phyloP scores from a whole-genome alignment of 2,797 vertebrate species.

The Chrysolophus pictus region DNA sequence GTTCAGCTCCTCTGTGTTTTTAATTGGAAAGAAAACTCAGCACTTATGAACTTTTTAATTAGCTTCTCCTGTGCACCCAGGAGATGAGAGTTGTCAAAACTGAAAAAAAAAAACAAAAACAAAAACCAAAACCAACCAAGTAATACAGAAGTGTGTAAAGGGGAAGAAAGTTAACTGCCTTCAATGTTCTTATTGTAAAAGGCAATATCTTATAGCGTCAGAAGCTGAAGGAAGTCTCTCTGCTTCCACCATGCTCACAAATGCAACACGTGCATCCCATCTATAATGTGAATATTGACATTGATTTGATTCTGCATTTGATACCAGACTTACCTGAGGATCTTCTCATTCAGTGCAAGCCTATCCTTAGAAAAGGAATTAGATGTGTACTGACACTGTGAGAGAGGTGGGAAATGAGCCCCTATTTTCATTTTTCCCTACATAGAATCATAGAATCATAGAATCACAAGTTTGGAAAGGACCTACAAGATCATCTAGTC shows the following conservation, averaged over 20 bases:
- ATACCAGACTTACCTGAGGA: background rate
- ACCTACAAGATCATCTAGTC: too few relatives aligned
- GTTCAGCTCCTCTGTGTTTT: background rate
- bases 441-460: too few relatives aligned
- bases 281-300: background rate
- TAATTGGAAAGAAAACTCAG: background rate
- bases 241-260: background rate
- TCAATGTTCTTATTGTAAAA: background rate
- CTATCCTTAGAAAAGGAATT: background rate
- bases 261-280: background rate
- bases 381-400: fast-evolving
- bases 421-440: background rate
- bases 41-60: background rate
- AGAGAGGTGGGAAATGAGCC: background rate
- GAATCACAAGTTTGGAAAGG: too few relatives aligned
- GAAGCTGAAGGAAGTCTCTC: background rate
- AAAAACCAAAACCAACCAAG: too few relatives aligned
- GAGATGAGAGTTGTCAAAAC: background rate
- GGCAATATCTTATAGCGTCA: background rate
- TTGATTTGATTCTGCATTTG: background rate
- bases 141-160: background rate
- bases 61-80: background rate
- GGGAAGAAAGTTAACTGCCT: background rate
- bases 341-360: background rate
- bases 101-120: background rate